A percentile compares a stretch with the other conserved stretches of the same genome.
phyloP scores from a whole-genome alignment of 2,113 vertebrate species.

The Gasterosteus aculeatus region DNA sequence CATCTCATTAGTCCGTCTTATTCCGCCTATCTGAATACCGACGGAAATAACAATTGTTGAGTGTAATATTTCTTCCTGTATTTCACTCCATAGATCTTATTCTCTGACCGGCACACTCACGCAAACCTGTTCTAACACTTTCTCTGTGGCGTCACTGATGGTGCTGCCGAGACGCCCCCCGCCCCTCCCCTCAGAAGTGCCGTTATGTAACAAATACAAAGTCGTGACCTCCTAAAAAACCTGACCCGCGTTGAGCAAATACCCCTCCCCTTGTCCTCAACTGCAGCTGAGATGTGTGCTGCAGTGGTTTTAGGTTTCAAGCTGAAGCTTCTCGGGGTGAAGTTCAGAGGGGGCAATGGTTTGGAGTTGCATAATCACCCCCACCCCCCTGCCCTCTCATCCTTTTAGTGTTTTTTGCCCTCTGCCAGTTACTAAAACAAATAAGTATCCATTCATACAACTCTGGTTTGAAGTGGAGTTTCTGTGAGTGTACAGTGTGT shows the following conservation, averaged over 20 bases:
- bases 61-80: too few relatives aligned
- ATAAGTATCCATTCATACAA: conserved; percentile 9
- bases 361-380: conserved; percentile 37
- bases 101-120: too few relatives aligned
- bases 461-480: background rate
- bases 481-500: conserved; percentile 1
- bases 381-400: background rate
- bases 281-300: conserved; percentile 23
- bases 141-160: background rate
- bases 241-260: conserved; percentile 12
- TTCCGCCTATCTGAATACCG: too few relatives aligned
- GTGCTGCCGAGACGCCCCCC: background rate
- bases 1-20: too few relatives aligned
- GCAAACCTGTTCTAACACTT: too few relatives aligned
- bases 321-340: conserved; percentile 26
- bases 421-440: background rate
- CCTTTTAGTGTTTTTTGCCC: background rate
- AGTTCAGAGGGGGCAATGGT: conserved; percentile 47
- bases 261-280: background rate
- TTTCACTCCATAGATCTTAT: too few relatives aligned
- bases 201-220: background rate
- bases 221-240: background rate
- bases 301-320: conserved; percentile 27
- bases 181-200: background rate
- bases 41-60: too few relatives aligned